Evolutionary conservation across 2,888 invertebrate genomes (phyloP), one percentile per base, ranked within the genome.

Genomic region (Lycophotia porphyrea): DNA sequence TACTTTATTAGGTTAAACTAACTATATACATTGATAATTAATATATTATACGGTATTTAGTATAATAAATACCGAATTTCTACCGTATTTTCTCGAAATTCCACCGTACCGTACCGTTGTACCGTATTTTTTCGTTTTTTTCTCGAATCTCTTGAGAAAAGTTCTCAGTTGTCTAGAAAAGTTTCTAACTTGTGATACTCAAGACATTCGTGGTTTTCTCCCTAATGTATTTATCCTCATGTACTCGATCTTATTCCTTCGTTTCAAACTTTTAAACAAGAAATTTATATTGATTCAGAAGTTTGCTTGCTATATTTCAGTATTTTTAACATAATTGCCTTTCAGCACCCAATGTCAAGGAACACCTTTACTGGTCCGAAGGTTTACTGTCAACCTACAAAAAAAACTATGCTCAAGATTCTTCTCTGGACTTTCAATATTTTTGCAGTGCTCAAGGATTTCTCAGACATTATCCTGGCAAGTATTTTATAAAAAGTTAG

Each of bases 391-490:
- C 92, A 4, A 92, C 93, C 0, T 96, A 95, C 77, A 92, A 93
- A 81, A 94, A 94, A 58, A 96, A 96, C 84, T 96, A 95, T 69
- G 95, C 92, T 0, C 91, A 94, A 81, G 96, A 96, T 77, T 93
- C 95, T 2, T 91, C 94, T 0, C 87, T 93, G n/a, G 95, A 93
- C 52, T 95, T 94, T 58, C 96, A 96, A 85, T 96, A 96, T 77
- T 94, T 96, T 82, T 96, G 96, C 82, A 95, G 95, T 74, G 95
- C 95, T 0, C 92, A 93, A 78, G 96, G 96, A 39, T 96, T 96
- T 81, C 78, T 96, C 36, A 92, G 96, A 71, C 96, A 96, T 85
- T 96, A 95, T 86, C 96, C 96, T 69, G 96, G 96, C 93, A 89
- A 82, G 80, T 78, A 60, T 67, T 71, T 24, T 24, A 27, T 31